These are phyloP conservation scores for Zapus hudsonius DNA, from an alignment of 2,113 vertebrate genomes.

Conservation along the genomic window DNA sequence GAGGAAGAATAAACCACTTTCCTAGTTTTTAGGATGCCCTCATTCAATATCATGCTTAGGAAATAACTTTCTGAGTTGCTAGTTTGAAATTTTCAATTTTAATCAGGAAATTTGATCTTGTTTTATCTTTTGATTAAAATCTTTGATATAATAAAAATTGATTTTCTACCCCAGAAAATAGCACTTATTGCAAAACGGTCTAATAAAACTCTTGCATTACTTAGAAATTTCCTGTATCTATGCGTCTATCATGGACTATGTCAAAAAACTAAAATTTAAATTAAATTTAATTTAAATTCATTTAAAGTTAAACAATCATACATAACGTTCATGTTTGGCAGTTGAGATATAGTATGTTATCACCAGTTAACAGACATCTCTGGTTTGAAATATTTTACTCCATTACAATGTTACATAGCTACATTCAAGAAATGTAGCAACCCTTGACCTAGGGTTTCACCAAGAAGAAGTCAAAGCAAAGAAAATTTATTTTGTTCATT, in stretches of 20 bases:
- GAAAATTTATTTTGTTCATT: background rate
- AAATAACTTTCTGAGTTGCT: background rate
- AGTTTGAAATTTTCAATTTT: conserved; percentile 3
- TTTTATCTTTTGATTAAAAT: conserved; percentile 49
- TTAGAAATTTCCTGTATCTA: background rate
- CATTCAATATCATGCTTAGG: background rate
- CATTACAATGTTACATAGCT: background rate
- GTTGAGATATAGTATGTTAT: background rate
- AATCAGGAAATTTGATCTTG: background rate
- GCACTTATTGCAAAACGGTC: background rate
- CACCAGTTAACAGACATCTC: background rate
- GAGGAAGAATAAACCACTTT: background rate
- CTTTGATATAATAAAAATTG: background rate
- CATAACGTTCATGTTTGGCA: background rate
- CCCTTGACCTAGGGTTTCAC: background rate
- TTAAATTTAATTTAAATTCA: background rate
- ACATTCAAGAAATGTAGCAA: background rate
- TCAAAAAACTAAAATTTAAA: background rate
- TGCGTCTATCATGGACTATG: background rate
- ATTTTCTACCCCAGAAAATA: background rate
- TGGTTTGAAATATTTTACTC: background rate
- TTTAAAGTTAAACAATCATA: background rate
- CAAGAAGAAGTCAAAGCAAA: conserved; percentile 35
- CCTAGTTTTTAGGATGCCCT: background rate
- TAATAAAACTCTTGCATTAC: background rate